These are phyloP conservation scores for Aphelenchoides fujianensis DNA, from an alignment of 1,140 invertebrate species.

Conservation along the genomic window DNA sequence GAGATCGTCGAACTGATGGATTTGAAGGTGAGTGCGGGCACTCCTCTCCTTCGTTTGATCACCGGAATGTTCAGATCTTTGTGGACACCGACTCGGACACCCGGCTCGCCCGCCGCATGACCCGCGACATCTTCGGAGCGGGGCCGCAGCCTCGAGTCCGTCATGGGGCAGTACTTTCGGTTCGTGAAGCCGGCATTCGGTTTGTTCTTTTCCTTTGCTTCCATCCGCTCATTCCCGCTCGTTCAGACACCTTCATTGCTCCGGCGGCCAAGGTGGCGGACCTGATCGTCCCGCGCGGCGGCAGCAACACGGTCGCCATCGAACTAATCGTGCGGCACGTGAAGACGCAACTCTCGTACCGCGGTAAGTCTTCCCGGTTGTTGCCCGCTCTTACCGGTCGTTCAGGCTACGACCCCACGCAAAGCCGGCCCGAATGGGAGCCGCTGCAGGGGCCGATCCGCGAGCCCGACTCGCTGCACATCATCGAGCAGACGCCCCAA, in stretches of 20 bases:
- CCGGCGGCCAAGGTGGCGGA: slow-evolving; percentile 72
- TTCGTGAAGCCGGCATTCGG: slow-evolving; percentile 85
- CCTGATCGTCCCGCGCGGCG: slow-evolving; percentile 74
- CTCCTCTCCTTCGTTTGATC: too few species aligned
- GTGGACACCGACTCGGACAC: slow-evolving; percentile 49
- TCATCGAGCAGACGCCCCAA: slow-evolving; percentile 80
- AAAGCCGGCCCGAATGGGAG: slow-evolving; percentile 8
- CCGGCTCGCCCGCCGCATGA: slow-evolving; percentile 80
- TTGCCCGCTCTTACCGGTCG: not conserved
- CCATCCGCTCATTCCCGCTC: too few species aligned
- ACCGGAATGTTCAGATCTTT: slow-evolving; percentile 42
- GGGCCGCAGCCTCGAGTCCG: slow-evolving; percentile 85
- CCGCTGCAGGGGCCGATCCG: slow-evolving; percentile 23
- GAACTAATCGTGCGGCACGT: slow-evolving; percentile 95
- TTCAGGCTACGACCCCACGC: slow-evolving; percentile 68
- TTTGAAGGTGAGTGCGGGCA: slow-evolving; percentile 81
- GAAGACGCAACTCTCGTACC: slow-evolving; percentile 76
- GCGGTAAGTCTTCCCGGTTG: slow-evolving; percentile 48
- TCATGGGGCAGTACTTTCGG: slow-evolving; percentile 88
- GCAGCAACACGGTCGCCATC: slow-evolving; percentile 94
- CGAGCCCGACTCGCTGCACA: slow-evolving; percentile 75
- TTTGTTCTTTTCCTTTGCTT: too few species aligned
- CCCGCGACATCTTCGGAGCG: slow-evolving; percentile 87
- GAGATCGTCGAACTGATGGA: slow-evolving; percentile 82
- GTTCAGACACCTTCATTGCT: slow-evolving; percentile 93